phyloP scores from a whole-genome alignment of 2,888 invertebrate species.

The Stenolophus ochropezus region DNA sequence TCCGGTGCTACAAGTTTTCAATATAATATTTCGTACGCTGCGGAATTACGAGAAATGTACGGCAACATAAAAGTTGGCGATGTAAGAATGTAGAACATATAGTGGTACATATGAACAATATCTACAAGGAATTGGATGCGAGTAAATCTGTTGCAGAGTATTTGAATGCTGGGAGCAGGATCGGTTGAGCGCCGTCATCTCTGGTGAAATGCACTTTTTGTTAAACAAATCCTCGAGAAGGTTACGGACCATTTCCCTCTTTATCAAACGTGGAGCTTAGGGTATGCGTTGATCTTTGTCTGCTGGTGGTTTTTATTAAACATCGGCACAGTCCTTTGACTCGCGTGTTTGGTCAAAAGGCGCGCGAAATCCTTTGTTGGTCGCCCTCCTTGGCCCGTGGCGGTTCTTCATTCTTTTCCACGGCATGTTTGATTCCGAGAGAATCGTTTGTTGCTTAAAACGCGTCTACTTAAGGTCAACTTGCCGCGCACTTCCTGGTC shows the following conservation, averaged over 20 bases:
- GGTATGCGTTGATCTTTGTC: conserved; percentile 7
- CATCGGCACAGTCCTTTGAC: conserved; percentile 21
- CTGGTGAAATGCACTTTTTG: conserved; percentile 7
- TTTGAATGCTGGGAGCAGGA: not conserved
- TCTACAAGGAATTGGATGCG: not conserved
- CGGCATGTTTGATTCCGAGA: conserved; percentile 13
- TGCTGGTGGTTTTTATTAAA: conserved; percentile 34
- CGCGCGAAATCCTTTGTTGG: conserved; percentile 37
- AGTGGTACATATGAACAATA: not conserved
- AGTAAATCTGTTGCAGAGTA: not conserved
- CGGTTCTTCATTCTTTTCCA: conserved; percentile 27
- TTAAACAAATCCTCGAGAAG: conserved; percentile 7
- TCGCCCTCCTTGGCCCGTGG: conserved; percentile 8
- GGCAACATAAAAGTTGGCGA: not conserved
- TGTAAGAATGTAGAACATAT: not conserved
- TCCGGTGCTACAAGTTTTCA: not conserved
- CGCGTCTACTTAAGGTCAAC: conserved; percentile 32
- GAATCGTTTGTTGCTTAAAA: conserved; percentile 37
- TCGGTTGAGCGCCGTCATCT: not conserved
- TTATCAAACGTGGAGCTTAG: not conserved
- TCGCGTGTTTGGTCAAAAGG: conserved; percentile 23
- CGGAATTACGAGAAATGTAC: not conserved
- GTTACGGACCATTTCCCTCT: conserved; percentile 15
- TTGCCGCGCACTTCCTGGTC: not conserved
- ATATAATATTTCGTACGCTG: not conserved